Evolutionary conservation across 2,797 vertebrate species (phyloP).

Genomic region (Xiphorhynchus erythropygius): DNA sequence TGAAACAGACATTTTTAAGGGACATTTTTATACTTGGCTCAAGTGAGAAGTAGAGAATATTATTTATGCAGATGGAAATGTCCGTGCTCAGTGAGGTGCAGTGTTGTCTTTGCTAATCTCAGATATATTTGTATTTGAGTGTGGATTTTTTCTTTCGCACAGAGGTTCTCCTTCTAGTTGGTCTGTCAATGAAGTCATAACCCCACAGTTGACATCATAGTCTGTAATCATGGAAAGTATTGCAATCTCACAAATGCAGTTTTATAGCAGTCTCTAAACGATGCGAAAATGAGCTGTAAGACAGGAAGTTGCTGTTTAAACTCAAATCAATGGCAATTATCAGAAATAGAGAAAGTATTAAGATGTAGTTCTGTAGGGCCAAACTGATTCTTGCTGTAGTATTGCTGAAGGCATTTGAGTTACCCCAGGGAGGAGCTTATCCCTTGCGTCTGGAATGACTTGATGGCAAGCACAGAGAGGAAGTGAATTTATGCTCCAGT

Average conservation of each 20-base stretch:
- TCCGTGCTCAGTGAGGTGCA: neutral
- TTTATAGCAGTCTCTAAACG: neutral
- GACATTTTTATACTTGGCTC: neutral
- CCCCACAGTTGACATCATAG: neutral
- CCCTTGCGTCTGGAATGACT: slow-evolving; percentile 43
- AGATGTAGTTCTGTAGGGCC: neutral
- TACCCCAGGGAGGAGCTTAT: slow-evolving; percentile 10
- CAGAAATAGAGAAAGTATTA: slow-evolving; percentile 34
- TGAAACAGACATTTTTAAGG: neutral
- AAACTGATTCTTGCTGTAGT: slow-evolving; percentile 11
- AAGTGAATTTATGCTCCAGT: slow-evolving; percentile 58
- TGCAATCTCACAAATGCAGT: neutral
- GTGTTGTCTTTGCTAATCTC: slow-evolving; percentile 51
- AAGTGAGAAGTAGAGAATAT: neutral
- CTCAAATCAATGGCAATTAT: slow-evolving; percentile 30
- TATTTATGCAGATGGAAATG: slow-evolving; percentile 38
- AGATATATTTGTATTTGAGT: neutral
- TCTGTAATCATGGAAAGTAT: slow-evolving; percentile 2
- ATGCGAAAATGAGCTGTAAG: slow-evolving; percentile 1
- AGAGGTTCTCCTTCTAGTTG: neutral
- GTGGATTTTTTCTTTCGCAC: neutral
- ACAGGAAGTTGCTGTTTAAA: slow-evolving; percentile 38
- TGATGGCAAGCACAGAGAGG: slow-evolving; percentile 59
- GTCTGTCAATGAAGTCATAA: slow-evolving; percentile 14
- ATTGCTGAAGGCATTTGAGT: slow-evolving; percentile 26